Evolutionary conservation across 2,113 vertebrate genomes (phyloP).

Genomic region (Lagopus leucura): DNA sequence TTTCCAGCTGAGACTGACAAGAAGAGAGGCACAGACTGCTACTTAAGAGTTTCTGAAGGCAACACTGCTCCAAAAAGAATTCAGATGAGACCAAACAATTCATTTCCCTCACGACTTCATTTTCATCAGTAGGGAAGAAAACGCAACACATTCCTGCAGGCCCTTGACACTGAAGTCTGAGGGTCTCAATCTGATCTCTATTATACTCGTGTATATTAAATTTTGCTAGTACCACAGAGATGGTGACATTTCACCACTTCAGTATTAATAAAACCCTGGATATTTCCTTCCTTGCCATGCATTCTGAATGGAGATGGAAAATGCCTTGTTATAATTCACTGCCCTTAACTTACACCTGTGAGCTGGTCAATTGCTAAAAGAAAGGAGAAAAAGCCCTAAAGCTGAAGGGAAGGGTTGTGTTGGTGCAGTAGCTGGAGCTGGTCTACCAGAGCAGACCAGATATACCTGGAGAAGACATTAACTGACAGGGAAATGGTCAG

Average conservation of each 20-base stretch:
- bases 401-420: not conserved
- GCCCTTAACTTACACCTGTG: not conserved
- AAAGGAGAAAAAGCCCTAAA: not conserved
- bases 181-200: not conserved
- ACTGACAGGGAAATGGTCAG: not conserved
- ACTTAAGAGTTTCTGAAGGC: slow-evolving; percentile 22
- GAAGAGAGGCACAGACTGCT: not conserved
- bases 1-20: slow-evolving; percentile 33
- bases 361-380: not conserved
- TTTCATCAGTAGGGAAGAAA: slow-evolving; percentile 19
- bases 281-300: not conserved
- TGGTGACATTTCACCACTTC: not conserved
- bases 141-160: not conserved
- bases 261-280: not conserved
- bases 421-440: not conserved
- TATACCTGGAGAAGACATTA: not conserved
- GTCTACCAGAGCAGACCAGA: not conserved
- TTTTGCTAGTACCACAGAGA: not conserved
- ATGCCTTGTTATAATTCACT: not conserved
- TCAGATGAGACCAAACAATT: slow-evolving; percentile 23
- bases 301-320: slow-evolving; percentile 8
- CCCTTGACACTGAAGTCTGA: not conserved
- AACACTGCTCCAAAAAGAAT: slow-evolving; percentile 25
- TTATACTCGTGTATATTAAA: slow-evolving; percentile 14
- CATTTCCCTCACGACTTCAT: not conserved